Evolutionary conservation across 2,113 vertebrate species (phyloP), one percentile per base, ranked within the genome.

Genomic region (Cyanocitta stelleri): DNA sequence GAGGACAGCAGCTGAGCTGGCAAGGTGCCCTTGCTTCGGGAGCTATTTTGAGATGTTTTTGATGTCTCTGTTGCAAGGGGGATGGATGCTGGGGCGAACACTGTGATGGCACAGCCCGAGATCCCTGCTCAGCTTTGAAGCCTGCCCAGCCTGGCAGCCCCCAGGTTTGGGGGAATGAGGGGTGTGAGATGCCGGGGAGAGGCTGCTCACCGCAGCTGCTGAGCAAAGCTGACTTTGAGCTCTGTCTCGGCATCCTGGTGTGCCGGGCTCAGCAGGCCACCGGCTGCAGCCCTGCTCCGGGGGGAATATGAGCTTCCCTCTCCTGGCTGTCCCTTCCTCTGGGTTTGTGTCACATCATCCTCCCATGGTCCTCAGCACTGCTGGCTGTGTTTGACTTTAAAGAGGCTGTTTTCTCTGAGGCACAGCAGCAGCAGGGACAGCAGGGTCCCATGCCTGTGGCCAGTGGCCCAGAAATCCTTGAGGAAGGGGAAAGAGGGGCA

Each of bases 31-130:
- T 88, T 39, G 69, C 85, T 67, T 80, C 1, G 4, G 62, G 82
- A 95, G 95, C 85, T 96, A 96, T 97, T 97, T 97, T 96, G 92
- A 91, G 96, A 81, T 86, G 93, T 59, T 95, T 97, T 83, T 96
- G 92, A 95, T 95, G 91, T 93, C 78, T 96, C 89, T 73, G 58
- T 87, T 75, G 87, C 95, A 95, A 83, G 76, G 76, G 43, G 89
- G 89, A 92, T 88, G 91, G 85, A 89, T 89, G 94, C 87, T 85
- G 91, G 85, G 79, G 72, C 1, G 29, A 88, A 27, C 37, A 1
- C 79, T 7, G 5, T 81, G 94, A 91, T 43, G 79, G 67, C 71
- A 51, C 62, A 96, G 92, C 69, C 87, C 2, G 5, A 95, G 62
- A 29, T 84, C 73, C 68, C n/a, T 49, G 75, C 71, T 69, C 49